A percentile compares a stretch with the other conserved stretches of the same genome.
phyloP scores from a whole-genome alignment of 1,140 invertebrate species.

The Temnothorax curvispinosus region DNA sequence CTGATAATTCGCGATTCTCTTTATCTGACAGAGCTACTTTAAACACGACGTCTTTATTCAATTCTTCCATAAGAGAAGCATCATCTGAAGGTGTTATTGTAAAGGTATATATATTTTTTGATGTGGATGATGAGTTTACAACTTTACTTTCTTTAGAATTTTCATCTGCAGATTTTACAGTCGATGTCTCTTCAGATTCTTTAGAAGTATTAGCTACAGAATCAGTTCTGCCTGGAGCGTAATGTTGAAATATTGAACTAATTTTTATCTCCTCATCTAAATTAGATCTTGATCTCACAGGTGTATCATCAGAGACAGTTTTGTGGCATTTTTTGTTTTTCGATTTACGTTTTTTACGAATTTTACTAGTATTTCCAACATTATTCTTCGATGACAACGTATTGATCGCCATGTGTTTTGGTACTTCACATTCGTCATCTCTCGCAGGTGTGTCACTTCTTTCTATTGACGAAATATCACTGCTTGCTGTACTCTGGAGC shows the following conservation, averaged over 20 bases:
- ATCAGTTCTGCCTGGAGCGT: not conserved
- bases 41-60: slow-evolving; percentile 71
- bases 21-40: slow-evolving; percentile 68
- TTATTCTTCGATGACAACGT: not conserved
- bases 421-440: not conserved
- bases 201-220: not conserved
- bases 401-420: not conserved
- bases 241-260: slow-evolving; percentile 43
- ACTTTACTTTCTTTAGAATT: slow-evolving; percentile 20
- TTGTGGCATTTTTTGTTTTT: not conserved
- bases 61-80: slow-evolving; percentile 67
- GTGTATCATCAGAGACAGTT: not conserved
- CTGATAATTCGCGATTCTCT: slow-evolving; percentile 47
- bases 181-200: not conserved
- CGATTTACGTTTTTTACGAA: not conserved
- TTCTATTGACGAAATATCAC: not conserved
- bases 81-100: slow-evolving; percentile 48
- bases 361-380: not conserved
- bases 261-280: slow-evolving; percentile 29
- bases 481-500: not conserved
- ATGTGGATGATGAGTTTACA: not conserved
- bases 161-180: not conserved
- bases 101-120: slow-evolving; percentile 56
- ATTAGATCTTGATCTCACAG: not conserved
- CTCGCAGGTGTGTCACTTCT: not conserved